Conservation (phyloP, 2,888 invertebrate species). For the Sclerodermus sp. region DNA sequence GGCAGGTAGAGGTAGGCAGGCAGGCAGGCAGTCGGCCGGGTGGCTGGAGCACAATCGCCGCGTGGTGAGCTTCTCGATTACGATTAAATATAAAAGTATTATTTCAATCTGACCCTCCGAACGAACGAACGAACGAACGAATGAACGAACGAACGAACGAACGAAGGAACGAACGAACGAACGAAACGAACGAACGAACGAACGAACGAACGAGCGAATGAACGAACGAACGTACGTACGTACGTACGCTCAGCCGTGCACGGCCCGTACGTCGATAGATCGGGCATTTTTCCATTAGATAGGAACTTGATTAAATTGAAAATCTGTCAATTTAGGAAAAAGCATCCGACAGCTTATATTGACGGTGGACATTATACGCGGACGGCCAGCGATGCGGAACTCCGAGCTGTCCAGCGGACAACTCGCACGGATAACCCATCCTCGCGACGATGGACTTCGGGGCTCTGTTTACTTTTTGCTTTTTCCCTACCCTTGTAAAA, state of each 20-base stretch:
- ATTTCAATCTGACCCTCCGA: conserved; percentile 44
- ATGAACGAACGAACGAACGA: conserved; percentile 13
- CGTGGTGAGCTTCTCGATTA: conserved; percentile 44
- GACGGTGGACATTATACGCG: conserved; percentile 52
- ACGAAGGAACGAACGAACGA: conserved; percentile 16
- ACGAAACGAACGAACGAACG: too few relatives aligned
- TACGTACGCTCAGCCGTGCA: not conserved
- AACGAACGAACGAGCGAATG: conserved; percentile 17
- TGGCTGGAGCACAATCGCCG: conserved; percentile 33
- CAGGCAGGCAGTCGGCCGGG: conserved; percentile 25
- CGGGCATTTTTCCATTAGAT: conserved; percentile 56
- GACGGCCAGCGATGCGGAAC: conserved; percentile 41
- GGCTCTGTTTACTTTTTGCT: conserved; percentile 25
- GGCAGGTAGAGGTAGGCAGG: too few relatives aligned
- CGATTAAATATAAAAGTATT: conserved; percentile 51
- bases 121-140: conserved; percentile 19
- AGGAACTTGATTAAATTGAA: conserved; percentile 57
- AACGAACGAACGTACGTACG: conserved; percentile 1
- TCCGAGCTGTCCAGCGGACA: conserved; percentile 43
- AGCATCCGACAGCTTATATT: conserved; percentile 55
- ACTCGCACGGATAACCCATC: conserved; percentile 43
- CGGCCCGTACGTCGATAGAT: conserved; percentile 42
- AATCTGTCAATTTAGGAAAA: conserved; percentile 58
- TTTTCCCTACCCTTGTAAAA: conserved; percentile 37
- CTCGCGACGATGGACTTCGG: conserved; percentile 25